Percentiles rank a stretch among this genome's conserved stretches.
Conservation (phyloP, 2,797 vertebrate genomes). For the Malurus leucopterus region DNA sequence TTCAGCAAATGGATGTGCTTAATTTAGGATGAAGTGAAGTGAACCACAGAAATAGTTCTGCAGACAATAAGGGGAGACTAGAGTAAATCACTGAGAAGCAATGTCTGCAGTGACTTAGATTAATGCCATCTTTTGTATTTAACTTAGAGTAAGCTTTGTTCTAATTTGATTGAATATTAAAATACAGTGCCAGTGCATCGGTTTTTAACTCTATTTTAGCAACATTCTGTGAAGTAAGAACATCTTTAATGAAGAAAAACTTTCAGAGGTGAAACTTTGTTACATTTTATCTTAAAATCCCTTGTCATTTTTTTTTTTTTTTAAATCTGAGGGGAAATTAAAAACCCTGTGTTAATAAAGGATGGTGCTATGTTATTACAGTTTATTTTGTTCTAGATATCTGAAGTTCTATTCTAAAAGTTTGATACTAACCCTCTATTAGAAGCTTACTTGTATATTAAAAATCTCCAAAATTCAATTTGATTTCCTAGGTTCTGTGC, state of each 20-base stretch:
- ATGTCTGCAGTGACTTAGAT: neutral
- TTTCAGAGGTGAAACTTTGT: neutral
- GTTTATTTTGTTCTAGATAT: neutral
- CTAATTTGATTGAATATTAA: neutral
- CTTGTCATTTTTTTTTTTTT: neutral
- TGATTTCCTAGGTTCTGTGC: neutral
- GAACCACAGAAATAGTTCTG: neutral
- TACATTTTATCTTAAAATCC: neutral
- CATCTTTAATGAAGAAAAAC: neutral
- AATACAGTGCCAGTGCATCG: neutral
- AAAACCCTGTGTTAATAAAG: neutral
- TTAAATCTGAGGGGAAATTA: neutral
- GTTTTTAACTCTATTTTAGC: neutral
- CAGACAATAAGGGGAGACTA: neutral
- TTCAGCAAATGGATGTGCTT: neutral
- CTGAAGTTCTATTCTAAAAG: neutral
- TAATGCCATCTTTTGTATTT: neutral
- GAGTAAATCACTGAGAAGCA: neutral
- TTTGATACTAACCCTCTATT: neutral
- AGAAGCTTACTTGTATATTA: neutral
- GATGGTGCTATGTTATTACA: neutral
- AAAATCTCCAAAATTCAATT: neutral
- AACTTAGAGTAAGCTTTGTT: neutral
- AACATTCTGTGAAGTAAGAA: neutral
- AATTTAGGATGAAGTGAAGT: neutral